A percentile compares a stretch with the other conserved stretches of the same genome.
phyloP scores from a whole-genome alignment of 2,113 vertebrate species.

The Chaetodon auriga region DNA sequence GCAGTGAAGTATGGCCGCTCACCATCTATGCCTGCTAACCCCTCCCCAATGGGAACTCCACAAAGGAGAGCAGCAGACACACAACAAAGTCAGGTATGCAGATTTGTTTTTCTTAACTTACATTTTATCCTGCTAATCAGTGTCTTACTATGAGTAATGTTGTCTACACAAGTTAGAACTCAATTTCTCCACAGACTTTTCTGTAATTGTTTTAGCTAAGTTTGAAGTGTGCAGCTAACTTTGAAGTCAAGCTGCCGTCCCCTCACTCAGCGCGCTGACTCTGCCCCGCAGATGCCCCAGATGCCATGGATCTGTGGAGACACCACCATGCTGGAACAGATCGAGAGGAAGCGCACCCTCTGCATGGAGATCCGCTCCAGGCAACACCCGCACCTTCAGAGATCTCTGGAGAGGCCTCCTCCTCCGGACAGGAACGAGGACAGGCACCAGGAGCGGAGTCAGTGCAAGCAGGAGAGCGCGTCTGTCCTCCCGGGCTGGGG shows the following conservation, averaged over 20 bases:
- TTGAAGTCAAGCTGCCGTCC: conserved; percentile 2
- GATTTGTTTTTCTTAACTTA: conserved; percentile 59
- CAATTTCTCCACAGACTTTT: background rate
- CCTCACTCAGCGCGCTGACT: background rate
- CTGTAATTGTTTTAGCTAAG: background rate
- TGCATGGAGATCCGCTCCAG: conserved; percentile 96
- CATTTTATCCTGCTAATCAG: background rate
- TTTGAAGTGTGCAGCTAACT: background rate
- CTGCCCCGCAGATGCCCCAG: conserved; percentile 87
- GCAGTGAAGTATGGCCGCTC: conserved; percentile 91
- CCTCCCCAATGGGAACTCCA: conserved; percentile 90
- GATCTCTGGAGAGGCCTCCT: conserved; percentile 71
- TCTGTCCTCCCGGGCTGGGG: conserved; percentile 91
- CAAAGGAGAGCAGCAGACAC: conserved; percentile 90
- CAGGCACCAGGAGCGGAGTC: conserved; percentile 67
- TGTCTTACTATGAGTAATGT: background rate
- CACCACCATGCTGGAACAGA: conserved; percentile 97
- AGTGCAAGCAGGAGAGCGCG: conserved; percentile 93
- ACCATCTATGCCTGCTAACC: conserved; percentile 90
- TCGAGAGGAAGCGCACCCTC: conserved; percentile 96
- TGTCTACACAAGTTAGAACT: background rate
- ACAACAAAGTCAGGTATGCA: conserved; percentile 92
- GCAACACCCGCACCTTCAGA: conserved; percentile 91
- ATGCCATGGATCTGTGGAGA: conserved; percentile 98
- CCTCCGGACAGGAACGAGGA: conserved; percentile 70